These are phyloP conservation scores for Dendroctonus valens DNA, from an alignment of 1,140 invertebrate species.

Conservation along the genomic window DNA sequence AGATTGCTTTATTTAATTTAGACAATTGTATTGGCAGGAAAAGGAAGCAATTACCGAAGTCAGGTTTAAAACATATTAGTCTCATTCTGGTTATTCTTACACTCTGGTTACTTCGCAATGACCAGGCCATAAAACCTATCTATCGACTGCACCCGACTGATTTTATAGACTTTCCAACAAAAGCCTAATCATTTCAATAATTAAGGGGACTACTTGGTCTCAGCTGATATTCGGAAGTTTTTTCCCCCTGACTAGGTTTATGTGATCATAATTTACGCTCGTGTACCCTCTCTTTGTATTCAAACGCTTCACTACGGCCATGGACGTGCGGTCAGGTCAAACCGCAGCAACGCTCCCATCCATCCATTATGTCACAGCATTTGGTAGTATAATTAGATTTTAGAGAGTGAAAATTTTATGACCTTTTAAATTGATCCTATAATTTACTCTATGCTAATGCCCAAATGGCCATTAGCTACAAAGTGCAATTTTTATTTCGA, in stretches of 20 bases:
- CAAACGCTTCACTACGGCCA: constrained; percentile 6
- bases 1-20: no score
- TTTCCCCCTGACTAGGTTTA: constrained; percentile 30
- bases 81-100: no score
- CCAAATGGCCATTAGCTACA: not conserved
- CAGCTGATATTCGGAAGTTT: constrained; percentile 32
- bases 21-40: no score
- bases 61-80: no score
- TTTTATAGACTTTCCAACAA: constrained; percentile 28
- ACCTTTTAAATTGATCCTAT: not conserved
- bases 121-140: constrained; percentile 27
- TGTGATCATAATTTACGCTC: constrained; percentile 33
- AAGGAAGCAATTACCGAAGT: no score
- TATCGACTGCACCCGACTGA: constrained; percentile 21
- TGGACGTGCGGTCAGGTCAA: constrained; percentile 15
- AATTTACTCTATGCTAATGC: not conserved
- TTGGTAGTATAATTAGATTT: constrained; percentile 1
- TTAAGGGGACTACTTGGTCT: constrained; percentile 28
- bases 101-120: constrained; percentile 1
- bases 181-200: constrained; percentile 32
- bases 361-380: not conserved
- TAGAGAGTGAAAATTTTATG: constrained; percentile 4
- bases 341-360: constrained; percentile 6
- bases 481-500: not conserved
- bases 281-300: constrained; percentile 30